A percentile compares a stretch with the other conserved stretches of the same genome.
phyloP scores from a whole-genome alignment of 2,113 vertebrate species.

The Pongo abelii region DNA sequence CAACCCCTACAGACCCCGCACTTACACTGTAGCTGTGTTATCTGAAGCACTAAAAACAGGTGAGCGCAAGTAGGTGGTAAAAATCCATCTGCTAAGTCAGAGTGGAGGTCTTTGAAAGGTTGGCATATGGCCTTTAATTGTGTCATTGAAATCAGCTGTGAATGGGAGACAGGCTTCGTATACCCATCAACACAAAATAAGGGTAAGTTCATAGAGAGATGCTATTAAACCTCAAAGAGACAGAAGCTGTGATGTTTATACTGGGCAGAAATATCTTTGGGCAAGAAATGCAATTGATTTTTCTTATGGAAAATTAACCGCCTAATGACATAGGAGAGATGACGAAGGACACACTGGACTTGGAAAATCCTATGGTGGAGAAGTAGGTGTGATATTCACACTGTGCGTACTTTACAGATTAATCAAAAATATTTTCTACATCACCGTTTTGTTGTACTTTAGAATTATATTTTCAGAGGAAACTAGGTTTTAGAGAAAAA shows the following conservation, averaged over 20 bases:
- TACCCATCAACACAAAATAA: not conserved
- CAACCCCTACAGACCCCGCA: not conserved
- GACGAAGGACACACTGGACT: not conserved
- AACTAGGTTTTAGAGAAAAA: not conserved
- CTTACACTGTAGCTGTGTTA: not conserved
- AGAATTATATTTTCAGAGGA: constrained; percentile 15
- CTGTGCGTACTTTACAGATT: not conserved
- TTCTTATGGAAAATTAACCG: not conserved
- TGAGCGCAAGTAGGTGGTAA: not conserved
- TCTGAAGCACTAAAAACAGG: constrained; percentile 6
- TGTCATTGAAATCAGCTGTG: not conserved
- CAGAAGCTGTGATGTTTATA: not conserved
- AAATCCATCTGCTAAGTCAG: not conserved
- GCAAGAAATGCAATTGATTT: not conserved
- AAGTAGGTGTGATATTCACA: not conserved
- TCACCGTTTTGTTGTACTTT: not conserved
- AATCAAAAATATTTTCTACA: not conserved
- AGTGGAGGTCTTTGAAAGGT: not conserved
- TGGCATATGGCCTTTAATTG: not conserved
- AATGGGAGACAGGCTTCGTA: not conserved
- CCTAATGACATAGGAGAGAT: not conserved
- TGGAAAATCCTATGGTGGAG: not conserved
- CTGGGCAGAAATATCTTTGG: not conserved
- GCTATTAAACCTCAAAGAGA: not conserved
- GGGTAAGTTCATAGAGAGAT: not conserved